Percentiles rank a stretch among this genome's conserved stretches.
phyloP scores from a whole-genome alignment of 1,140 invertebrate species.

The Latrodectus geometricus region DNA sequence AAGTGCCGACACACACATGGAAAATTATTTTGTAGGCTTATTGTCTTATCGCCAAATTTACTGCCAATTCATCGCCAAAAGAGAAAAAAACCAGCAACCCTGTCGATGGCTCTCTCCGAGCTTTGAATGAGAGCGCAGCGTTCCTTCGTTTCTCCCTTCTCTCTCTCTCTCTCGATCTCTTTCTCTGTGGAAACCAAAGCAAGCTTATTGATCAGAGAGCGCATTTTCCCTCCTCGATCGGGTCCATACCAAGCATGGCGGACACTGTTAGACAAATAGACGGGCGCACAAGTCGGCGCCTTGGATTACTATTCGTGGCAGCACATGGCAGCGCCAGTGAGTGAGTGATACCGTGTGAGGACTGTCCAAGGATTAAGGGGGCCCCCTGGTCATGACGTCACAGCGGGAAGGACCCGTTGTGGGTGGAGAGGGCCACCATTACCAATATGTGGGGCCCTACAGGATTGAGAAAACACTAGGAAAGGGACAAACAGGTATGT shows the following conservation, averaged over 20 bases:
- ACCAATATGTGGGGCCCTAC: slow-evolving; percentile 96
- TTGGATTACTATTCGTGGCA: slow-evolving; percentile 23
- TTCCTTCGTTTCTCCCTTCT: background rate
- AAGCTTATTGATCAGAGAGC: background rate
- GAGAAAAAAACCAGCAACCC: background rate
- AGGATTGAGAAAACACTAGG: slow-evolving; percentile 97
- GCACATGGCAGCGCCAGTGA: slow-evolving; percentile 12
- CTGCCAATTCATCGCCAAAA: background rate
- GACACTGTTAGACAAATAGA: background rate
- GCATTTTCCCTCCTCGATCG: background rate
- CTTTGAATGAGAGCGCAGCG: background rate
- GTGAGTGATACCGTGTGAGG: background rate
- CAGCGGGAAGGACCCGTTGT: slow-evolving; percentile 28
- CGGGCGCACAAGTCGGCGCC: background rate
- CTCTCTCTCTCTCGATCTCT: background rate
- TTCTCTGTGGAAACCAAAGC: background rate
- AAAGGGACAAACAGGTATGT: slow-evolving; percentile 97
- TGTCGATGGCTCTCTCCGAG: background rate
- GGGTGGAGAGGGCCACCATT: slow-evolving; percentile 61
- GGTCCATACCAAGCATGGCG: background rate
- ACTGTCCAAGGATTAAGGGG: background rate
- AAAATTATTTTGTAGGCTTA: too few species aligned
- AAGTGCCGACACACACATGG: too few species aligned
- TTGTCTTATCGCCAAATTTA: background rate
- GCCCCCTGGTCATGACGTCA: slow-evolving; percentile 49